Percentiles rank a stretch among this genome's conserved stretches.
These are phyloP conservation scores for Sitta carolinensis DNA, from an alignment of 2,797 vertebrate genomes.

Conservation along the genomic window DNA sequence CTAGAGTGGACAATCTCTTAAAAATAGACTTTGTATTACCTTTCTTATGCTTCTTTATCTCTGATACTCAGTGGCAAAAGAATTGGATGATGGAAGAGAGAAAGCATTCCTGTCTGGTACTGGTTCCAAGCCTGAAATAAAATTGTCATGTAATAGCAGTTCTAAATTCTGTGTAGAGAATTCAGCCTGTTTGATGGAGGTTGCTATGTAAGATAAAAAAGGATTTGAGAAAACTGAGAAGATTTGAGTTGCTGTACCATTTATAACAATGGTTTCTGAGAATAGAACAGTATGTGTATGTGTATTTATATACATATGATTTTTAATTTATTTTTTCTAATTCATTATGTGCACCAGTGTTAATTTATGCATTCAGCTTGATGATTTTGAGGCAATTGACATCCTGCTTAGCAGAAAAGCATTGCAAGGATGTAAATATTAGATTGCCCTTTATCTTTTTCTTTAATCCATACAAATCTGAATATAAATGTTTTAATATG, in stretches of 20 bases:
- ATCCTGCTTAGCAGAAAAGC: background rate
- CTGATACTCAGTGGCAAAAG: background rate
- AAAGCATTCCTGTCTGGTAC: background rate
- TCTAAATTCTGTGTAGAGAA: background rate
- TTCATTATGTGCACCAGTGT: background rate
- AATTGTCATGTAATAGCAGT: background rate
- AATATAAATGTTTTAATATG: background rate
- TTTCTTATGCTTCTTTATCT: slow-evolving; percentile 6
- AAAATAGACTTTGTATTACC: background rate
- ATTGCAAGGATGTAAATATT: background rate
- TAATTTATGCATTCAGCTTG: background rate
- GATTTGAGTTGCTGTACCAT: background rate
- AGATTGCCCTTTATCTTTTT: background rate
- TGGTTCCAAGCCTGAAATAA: slow-evolving; percentile 27
- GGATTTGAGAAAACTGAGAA: background rate
- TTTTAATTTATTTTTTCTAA: background rate
- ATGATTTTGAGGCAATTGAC: background rate
- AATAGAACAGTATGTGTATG: background rate
- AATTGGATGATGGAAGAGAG: background rate
- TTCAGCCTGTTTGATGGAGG: background rate
- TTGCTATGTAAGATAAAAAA: background rate
- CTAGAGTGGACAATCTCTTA: background rate
- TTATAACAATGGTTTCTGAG: background rate
- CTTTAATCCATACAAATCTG: background rate
- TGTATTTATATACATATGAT: background rate